Base-by-base conservation (phyloP, 2,797 vertebrate species). In the Ciconia nigra region DNA sequence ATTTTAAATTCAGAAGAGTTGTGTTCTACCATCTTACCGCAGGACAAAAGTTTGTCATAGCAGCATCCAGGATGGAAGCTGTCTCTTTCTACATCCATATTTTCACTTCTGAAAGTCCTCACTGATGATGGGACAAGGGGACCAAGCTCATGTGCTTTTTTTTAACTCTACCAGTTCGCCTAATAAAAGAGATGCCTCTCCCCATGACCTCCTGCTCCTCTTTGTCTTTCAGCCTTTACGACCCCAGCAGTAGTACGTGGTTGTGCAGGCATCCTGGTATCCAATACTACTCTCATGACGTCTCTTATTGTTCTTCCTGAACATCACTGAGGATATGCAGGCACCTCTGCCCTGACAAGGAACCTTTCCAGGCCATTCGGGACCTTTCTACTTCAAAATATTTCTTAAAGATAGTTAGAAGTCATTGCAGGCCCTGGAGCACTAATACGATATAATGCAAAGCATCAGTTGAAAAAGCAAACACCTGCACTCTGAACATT, bases 281-380 rank as follows among this genome's bases (percentile, higher is more conserved):
- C 47, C 58, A 24, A 8, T 8, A 12, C 24, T n/a, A 24, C 12
- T 42, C 46, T 58, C 35, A 25, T n/a, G 2, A 59, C 59, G 14
- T n/a, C 17, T 21, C 31, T 29, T 24, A 4, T 5, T n/a, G 13
- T 15, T 37, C 46, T 49, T 19, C 35, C 21, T 21, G 35, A 39
- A 57, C 3, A 0, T 22, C 63, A 47, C 17, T 7, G 11, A 19
- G 6, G 44, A 44, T 15, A 35, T 3, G 14, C 52, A 41, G 35
- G 14, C n/a, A 17, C 14, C 29, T 41, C 44, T 26, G n/a, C 52
- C 29, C 54, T 12, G 20, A 25, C 33, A 31, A 31, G 13, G 33
- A 65, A 19, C 24, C 14, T 18, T 28, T 26, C 44, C 24, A 29
- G n/a, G 78, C 54, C 35, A 10, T 7, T 7, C 9, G 3, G 44